Evolutionary conservation across 2,113 vertebrate genomes (phyloP).

Genomic region (Cryptomyrus ogoouensis): DNA sequence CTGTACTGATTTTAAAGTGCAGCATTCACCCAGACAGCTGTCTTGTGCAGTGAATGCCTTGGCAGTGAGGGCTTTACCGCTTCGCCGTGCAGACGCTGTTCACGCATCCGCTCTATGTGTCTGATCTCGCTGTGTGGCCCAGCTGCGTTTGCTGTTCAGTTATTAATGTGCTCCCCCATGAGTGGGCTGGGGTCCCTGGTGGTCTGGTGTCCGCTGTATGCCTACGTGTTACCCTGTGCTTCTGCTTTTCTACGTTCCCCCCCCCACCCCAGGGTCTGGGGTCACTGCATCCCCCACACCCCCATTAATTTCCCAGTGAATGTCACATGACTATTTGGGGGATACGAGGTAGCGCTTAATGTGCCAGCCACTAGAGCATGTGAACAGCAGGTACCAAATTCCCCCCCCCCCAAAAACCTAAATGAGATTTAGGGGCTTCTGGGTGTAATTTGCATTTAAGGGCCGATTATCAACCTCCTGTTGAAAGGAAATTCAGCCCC

Average conservation of each 20-base stretch:
- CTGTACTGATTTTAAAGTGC: neutral
- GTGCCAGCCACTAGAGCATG: neutral
- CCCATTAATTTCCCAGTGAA: neutral
- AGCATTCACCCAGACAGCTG: neutral
- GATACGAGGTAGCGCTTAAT: neutral
- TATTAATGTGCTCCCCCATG: neutral
- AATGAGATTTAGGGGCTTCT: neutral
- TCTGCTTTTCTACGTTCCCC: neutral
- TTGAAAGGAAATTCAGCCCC: conserved; percentile 21
- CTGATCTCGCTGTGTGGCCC: neutral
- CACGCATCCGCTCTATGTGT: neutral
- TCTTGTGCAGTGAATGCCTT: neutral
- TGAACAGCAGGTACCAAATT: neutral
- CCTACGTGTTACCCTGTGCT: neutral
- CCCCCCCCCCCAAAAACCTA: neutral
- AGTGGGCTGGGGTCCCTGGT: neutral
- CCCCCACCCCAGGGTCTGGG: neutral
- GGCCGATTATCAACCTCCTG: neutral
- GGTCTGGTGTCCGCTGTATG: neutral
- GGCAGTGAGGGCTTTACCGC: neutral
- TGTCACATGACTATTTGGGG: neutral
- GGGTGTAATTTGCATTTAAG: neutral
- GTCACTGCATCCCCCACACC: neutral
- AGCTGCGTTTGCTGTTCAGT: neutral
- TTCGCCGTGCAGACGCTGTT: neutral